Evolutionary conservation across 2,113 vertebrate species (phyloP), one percentile per base, ranked within the genome.

Genomic region (Thinocorus orbignyianus): DNA sequence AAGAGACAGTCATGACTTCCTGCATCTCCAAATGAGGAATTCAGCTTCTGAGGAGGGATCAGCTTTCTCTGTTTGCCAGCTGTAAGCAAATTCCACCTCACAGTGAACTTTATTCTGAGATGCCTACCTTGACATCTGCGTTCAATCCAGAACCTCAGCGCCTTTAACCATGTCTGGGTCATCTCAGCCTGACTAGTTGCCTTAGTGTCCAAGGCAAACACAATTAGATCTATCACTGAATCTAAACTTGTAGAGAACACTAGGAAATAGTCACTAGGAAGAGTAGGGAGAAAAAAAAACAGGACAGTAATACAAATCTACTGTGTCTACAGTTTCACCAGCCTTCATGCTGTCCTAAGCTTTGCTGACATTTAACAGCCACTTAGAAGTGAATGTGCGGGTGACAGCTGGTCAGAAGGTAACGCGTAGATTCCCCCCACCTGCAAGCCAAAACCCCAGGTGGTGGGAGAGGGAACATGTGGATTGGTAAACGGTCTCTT

Each of bases 211-310:
- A 68, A 82, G 49, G 14, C 54, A 33, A 85, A 26, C 39, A 10
- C 6, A 76, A 7, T 42, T 25, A 76, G 6, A 14, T 35, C 4
- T 51, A 70, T 70, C 24, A 62, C 28, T 0, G 0, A 33, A 13
- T 49, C 31, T 79, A 64, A 90, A 23, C 19, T 69, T 65, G 30
- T 44, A 72, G 33, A 60, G 12, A 80, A 31, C 23, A 33, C 30
- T 42, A 20, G 28, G 57, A 81, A 86, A 51, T 0, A 0, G 35
- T 41, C 64, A 65, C 25, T 55, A 64, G 66, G 17, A 76, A 9
- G 6, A 64, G 13, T 9, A 68, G 33, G 35, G 83, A 83, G 39
- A 76, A 86, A 41, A 11, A 23, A 46, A 13, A 23, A 5, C 20
- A 57, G 26, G 23, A 60, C 2, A 48, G 28, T 10, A 88, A 25